Base-by-base conservation (phyloP, 1,140 invertebrate species). In the Meloidogyne exigua region DNA sequence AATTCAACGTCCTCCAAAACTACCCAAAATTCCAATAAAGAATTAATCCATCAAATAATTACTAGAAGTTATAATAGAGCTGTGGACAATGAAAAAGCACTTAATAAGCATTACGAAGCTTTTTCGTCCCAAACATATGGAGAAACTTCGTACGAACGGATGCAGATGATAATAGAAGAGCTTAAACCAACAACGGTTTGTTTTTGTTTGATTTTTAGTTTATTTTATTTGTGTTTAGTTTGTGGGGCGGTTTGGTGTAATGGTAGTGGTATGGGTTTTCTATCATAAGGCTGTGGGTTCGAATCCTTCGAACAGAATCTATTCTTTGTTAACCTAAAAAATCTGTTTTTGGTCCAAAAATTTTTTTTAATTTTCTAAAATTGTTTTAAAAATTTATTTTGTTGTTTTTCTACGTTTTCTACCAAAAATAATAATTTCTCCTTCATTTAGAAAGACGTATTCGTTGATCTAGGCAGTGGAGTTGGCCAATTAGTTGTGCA, bases 41-140 rank as follows among this genome's bases (percentile, higher is more conserved):
- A 82, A 69, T 39, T 84, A 26, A 68, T 82, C 21, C 71, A 72
- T 13, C 68, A 66, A 32, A 66, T 82, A n/a, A 65, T 84, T 44
- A 78, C 71, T 39, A 62, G 69, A 21, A 82, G 68, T 18, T 84
- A 86, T 67, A 82, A 84, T 57, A 76, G 63, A 26, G 85, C 84
- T 5, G 85, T 85, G 13, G 76, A 82, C 11, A 76, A 82, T 70
- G 84, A 83, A 44, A 76, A 77, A 28, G 68, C 77, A 1, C 72
- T 85, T 44, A 85, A 87, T 67, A 84, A 83, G 42, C 85, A 85
- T 68, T 85, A 85, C 64, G 84, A 87, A 69, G 82, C 84, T n/a
- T 85, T 85, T 68, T 84, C 85, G 0, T 84, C 84, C 15, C 82
- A 87, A 75, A 86, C 84, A 4, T 86, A 86, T 67, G 84, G 84